Evolutionary conservation across 2,797 vertebrate species (phyloP), one percentile per base, ranked within the genome.

Genomic region (Phaenicophaeus curvirostris): DNA sequence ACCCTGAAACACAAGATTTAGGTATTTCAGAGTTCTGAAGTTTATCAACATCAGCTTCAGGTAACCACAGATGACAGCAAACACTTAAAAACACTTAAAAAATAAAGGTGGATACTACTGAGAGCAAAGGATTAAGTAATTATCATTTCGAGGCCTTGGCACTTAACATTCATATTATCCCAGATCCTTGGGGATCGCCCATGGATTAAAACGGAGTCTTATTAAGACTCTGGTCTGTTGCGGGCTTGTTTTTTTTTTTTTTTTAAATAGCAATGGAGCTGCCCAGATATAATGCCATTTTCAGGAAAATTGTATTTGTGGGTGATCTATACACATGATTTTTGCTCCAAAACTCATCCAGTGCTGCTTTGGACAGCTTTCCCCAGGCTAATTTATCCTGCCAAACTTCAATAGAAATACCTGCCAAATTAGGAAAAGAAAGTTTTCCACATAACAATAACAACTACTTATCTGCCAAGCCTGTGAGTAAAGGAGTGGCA

Each of bases 1-100:
- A 51, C 98, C 98, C 98, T 99, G 94, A 96, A 98, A 97, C 23
- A 97, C 5, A 65, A 84, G 87, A 91, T 85, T 77, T 54, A 79
- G 90, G 80, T 96, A 89, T 16, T 48, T 94, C 66, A 88, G 11
- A 71, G 31, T 72, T 79, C 77, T 72, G 59, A 62, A 80, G 11
- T 77, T 88, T 79, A 76, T 83, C 31, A 85, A 25, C 33, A 71
- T 13, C 31, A 53, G 25, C 21, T 89, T 85, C 51, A 69, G 28
- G 57, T 69, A 86, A 61, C 28, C 57, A 89, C 5, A 85, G 35
- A 51, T 48, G 65, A 93, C 41, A 89, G 33, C 13, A 59, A 88
- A 74, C 15, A 41, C 30, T 85, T 65, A 58, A 41, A 59, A 88
- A 74, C 15, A 41, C 30, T 85, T 65, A 58, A 41, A 37, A 75